Percentiles rank a stretch among this genome's conserved stretches.
phyloP scores from a whole-genome alignment of 2,888 invertebrate species.

The Scelioninae gen. 1 region DNA sequence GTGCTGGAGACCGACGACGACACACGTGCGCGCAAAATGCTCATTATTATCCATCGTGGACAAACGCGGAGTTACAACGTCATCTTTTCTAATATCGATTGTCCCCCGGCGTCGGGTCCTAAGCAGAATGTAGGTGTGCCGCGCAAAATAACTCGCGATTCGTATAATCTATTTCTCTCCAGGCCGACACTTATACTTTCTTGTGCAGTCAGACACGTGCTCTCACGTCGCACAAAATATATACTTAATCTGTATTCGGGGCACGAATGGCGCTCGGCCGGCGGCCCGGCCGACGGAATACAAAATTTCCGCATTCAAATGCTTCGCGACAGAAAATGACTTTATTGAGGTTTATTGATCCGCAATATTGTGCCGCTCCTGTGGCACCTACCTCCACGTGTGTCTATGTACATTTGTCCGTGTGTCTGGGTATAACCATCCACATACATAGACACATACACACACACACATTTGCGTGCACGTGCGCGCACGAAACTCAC shows the following conservation, averaged over 20 bases:
- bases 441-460: too few species aligned
- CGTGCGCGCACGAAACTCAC: too few species aligned
- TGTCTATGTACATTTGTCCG: slow-evolving; percentile 12
- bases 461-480: too few species aligned
- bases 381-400: slow-evolving; percentile 45
- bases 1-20: not conserved
- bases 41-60: slow-evolving; percentile 20
- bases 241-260: slow-evolving; percentile 82
- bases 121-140: slow-evolving; percentile 42
- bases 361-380: slow-evolving; percentile 82
- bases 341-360: slow-evolving; percentile 85
- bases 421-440: slow-evolving; percentile 22
- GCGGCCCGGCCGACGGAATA: slow-evolving; percentile 81
- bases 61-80: slow-evolving; percentile 32
- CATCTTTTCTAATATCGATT: slow-evolving; percentile 59
- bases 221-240: slow-evolving; percentile 77
- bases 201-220: slow-evolving; percentile 57
- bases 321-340: slow-evolving; percentile 84
- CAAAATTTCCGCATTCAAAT: slow-evolving; percentile 84
- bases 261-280: slow-evolving; percentile 80
- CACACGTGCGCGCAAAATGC: not conserved
- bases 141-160: slow-evolving; percentile 57
- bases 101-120: slow-evolving; percentile 14
- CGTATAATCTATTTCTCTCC: slow-evolving; percentile 59
- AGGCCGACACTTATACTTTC: slow-evolving; percentile 53